phyloP scores from a whole-genome alignment of 2,113 vertebrate genomes.

The Pomatorhinus ruficollis region DNA sequence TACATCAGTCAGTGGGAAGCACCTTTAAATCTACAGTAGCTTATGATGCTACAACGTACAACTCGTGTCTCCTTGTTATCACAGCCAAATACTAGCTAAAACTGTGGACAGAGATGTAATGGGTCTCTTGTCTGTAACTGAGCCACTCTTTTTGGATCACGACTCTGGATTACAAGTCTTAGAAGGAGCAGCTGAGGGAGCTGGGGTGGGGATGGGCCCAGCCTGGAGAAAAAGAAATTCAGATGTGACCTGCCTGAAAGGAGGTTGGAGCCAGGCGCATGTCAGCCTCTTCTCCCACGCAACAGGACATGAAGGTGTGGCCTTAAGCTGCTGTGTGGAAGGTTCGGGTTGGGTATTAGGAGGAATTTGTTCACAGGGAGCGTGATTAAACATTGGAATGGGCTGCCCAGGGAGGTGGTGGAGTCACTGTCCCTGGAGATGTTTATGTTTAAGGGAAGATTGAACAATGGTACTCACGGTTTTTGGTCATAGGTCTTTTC shows the following conservation, averaged over 20 bases:
- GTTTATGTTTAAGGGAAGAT: too few relatives aligned
- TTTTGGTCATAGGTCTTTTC: background rate
- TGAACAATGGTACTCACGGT: background rate
- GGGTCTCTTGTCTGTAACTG: background rate
- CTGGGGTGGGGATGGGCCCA: background rate
- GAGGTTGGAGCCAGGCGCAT: rapidly evolving
- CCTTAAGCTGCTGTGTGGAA: too few relatives aligned
- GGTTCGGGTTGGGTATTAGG: too few relatives aligned
- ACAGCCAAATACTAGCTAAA: background rate
- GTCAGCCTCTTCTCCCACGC: background rate
- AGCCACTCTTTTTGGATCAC: background rate
- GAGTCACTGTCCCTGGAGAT: background rate
- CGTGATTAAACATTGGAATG: background rate
- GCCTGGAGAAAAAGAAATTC: background rate
- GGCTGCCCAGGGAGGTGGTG: background rate
- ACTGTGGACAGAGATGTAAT: background rate
- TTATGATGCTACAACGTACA: background rate
- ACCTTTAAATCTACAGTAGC: background rate
- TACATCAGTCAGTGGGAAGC: rapidly evolving
- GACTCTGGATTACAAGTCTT: background rate
- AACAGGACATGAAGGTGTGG: rapidly evolving
- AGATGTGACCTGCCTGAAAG: background rate
- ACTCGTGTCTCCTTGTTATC: rapidly evolving
- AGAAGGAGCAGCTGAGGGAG: background rate
- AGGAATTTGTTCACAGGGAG: background rate